phyloP scores from a whole-genome alignment of 2,113 vertebrate genomes.

The Zapornia atra region DNA sequence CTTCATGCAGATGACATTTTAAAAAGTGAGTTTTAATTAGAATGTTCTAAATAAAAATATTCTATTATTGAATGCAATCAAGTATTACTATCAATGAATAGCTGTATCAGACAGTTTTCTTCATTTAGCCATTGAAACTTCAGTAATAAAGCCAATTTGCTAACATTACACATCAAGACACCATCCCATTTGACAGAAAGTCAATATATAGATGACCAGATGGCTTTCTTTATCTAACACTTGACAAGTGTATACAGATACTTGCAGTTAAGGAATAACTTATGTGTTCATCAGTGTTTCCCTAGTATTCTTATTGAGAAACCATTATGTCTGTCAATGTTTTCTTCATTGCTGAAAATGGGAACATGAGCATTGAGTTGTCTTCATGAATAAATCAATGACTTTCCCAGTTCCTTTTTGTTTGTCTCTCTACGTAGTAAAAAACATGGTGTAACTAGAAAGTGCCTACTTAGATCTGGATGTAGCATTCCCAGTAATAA shows the following conservation, averaged over 20 bases:
- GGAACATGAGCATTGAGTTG: not conserved
- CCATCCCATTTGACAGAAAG: not conserved
- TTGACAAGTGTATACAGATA: not conserved
- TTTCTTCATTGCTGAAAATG: slow-evolving; percentile 8
- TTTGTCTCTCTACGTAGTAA: not conserved
- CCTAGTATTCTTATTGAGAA: not conserved
- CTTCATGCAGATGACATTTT: not conserved
- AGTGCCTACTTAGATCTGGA: not conserved
- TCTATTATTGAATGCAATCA: not conserved
- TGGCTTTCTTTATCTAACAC: not conserved
- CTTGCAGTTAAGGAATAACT: not conserved
- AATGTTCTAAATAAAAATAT: not conserved
- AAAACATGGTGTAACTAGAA: not conserved
- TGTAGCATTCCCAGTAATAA: not conserved
- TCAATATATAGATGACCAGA: not conserved
- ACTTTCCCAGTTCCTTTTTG: not conserved
- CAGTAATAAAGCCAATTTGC: not conserved
- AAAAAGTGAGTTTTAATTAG: not conserved
- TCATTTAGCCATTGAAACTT: not conserved
- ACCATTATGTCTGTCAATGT: not conserved
- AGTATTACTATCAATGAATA: not conserved
- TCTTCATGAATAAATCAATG: slow-evolving; percentile 47
- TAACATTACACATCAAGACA: not conserved
- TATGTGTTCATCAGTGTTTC: not conserved
- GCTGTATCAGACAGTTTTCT: not conserved